phyloP scores from a whole-genome alignment of 2,888 invertebrate genomes.

The Eristalis arbustorum region DNA sequence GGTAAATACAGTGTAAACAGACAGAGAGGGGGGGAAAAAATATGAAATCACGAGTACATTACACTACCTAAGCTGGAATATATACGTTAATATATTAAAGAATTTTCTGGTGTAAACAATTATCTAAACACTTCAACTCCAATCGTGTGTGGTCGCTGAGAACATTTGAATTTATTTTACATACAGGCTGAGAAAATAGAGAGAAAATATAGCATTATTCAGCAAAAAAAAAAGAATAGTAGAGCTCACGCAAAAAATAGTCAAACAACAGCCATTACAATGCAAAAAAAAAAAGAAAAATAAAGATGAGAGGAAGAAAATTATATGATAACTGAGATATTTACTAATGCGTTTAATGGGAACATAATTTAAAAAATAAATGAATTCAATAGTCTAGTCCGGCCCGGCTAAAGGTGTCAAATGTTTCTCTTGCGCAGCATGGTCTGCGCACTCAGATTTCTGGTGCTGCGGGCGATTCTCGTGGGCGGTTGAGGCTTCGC shows the following conservation, averaged over 20 bases:
- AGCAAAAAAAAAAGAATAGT: neutral
- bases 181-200: slow-evolving; percentile 18
- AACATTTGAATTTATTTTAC: slow-evolving; percentile 13
- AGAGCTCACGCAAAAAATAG: slow-evolving; percentile 22
- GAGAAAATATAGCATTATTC: neutral
- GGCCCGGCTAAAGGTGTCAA: slow-evolving; percentile 15
- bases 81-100: slow-evolving; percentile 58
- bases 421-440: slow-evolving; percentile 52
- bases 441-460: slow-evolving; percentile 7
- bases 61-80: slow-evolving; percentile 60
- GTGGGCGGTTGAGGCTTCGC: neutral
- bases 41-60: slow-evolving; percentile 56
- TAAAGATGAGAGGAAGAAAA: neutral
- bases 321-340: slow-evolving; percentile 10
- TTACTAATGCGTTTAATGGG: slow-evolving; percentile 20
- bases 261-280: neutral
- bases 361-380: slow-evolving; percentile 40
- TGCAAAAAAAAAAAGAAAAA: neutral
- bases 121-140: slow-evolving; percentile 37
- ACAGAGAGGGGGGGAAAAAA: neutral
- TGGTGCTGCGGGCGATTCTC: slow-evolving; percentile 41
- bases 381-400: slow-evolving; percentile 16
- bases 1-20: slow-evolving; percentile 54
- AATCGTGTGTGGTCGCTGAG: slow-evolving; percentile 27
- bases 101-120: slow-evolving; percentile 39